phyloP scores from a whole-genome alignment of 2,888 invertebrate species.

The Scrobipalpa atriplicella region DNA sequence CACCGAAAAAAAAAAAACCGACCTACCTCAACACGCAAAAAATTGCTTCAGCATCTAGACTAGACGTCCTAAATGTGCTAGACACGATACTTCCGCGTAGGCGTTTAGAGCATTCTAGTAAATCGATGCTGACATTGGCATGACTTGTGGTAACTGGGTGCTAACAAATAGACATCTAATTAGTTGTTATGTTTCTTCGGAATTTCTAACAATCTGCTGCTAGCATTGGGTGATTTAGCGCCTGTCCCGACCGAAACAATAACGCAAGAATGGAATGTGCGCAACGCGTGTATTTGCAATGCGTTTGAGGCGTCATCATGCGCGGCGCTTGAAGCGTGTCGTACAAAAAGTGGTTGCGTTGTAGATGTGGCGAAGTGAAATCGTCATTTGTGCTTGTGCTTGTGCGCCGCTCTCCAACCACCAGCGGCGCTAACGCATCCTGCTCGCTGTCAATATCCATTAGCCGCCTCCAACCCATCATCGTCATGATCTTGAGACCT shows the following conservation, averaged over 20 bases:
- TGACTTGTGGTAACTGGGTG: not conserved
- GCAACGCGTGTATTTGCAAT: conserved; percentile 24
- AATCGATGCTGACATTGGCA: conserved; percentile 25
- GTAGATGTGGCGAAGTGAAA: conserved; percentile 33
- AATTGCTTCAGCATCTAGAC: conserved; percentile 47
- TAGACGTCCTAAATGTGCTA: conserved; percentile 21
- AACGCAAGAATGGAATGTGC: not conserved
- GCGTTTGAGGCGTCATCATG: conserved; percentile 29
- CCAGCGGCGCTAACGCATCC: conserved; percentile 18
- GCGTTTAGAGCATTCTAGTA: conserved; percentile 17
- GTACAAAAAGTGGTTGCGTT: conserved; percentile 29
- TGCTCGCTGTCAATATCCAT: conserved; percentile 23
- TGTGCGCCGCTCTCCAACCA: conserved; percentile 21
- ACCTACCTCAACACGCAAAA: conserved; percentile 76
- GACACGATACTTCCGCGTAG: conserved; percentile 24
- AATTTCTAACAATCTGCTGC: not conserved
- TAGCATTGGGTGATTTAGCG: not conserved
- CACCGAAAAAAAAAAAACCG: conserved; percentile 60
- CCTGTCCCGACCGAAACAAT: not conserved
- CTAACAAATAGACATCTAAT: conserved; percentile 8
- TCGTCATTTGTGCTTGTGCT: conserved; percentile 27
- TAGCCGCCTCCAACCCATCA: conserved; percentile 2
- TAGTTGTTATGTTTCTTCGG: not conserved
- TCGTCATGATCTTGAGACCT: conserved; percentile 13
- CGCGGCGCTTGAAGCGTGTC: conserved; percentile 27